A percentile compares a stretch with the other conserved stretches of the same genome.
Conservation (phyloP, 2,888 invertebrate species). For the Ischnura elegans region DNA sequence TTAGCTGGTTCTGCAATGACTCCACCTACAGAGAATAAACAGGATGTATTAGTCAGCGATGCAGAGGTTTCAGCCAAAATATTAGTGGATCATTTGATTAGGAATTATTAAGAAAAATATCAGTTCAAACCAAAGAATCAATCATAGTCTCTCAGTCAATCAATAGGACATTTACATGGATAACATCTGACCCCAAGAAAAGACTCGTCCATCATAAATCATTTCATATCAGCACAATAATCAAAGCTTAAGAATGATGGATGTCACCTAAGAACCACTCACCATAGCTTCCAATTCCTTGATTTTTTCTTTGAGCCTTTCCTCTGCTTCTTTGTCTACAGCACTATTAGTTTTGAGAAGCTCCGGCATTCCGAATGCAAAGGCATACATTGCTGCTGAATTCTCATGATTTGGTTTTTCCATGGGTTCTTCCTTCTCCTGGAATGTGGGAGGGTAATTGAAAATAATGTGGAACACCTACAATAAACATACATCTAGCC, state of each 20-base stretch:
- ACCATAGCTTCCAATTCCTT: slow-evolving; percentile 70
- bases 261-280: too few relatives aligned
- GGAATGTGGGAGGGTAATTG: neutral
- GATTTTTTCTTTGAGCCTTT: slow-evolving; percentile 73
- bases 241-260: too few relatives aligned
- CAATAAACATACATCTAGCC: neutral
- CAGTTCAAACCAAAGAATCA: too few relatives aligned
- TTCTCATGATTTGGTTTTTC: slow-evolving; percentile 44
- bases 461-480: neutral
- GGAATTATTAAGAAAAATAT: too few relatives aligned
- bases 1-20: slow-evolving; percentile 68
- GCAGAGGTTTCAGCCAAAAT: too few relatives aligned
- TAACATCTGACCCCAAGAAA: too few relatives aligned
- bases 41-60: neutral
- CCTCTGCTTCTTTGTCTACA: slow-evolving; percentile 74
- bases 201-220: too few relatives aligned
- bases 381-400: slow-evolving; percentile 62
- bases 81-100: too few relatives aligned
- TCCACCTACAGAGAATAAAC: slow-evolving; percentile 52
- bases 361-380: slow-evolving; percentile 62
- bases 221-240: too few relatives aligned
- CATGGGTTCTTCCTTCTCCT: slow-evolving; percentile 15
- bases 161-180: too few relatives aligned
- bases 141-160: too few relatives aligned
- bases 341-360: slow-evolving; percentile 70